phyloP scores from a whole-genome alignment of 1,140 invertebrate species.

The Linepithema humile region DNA sequence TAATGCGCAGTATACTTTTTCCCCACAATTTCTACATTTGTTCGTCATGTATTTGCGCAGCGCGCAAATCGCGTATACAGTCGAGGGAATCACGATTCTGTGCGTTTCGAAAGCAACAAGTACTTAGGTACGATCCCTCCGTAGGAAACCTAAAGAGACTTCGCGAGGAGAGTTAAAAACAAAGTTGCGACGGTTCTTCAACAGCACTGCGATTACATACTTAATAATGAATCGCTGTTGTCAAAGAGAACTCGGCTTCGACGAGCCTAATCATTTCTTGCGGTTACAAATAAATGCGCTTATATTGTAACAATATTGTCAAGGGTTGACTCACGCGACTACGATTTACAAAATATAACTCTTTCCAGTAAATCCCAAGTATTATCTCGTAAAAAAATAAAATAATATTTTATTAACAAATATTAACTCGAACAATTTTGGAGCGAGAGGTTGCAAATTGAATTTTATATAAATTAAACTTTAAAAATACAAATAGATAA shows the following conservation, averaged over 20 bases:
- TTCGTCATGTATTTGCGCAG: neutral
- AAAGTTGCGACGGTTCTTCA: conserved; percentile 65
- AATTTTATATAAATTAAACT: neutral
- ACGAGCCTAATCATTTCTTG: conserved; percentile 34
- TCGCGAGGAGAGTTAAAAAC: conserved; percentile 63
- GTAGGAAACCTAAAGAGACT: conserved; percentile 66
- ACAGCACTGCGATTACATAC: conserved; percentile 51
- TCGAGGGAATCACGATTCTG: conserved; percentile 66
- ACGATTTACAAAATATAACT: neutral
- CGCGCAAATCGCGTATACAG: conserved; percentile 21
- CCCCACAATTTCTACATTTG: neutral
- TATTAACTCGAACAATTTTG: neutral
- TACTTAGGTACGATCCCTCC: conserved; percentile 64
- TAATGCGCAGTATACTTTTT: neutral
- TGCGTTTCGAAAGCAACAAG: conserved; percentile 72
- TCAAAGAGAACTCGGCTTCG: neutral
- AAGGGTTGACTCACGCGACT: neutral
- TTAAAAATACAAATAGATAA: neutral
- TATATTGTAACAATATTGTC: conserved; percentile 42
- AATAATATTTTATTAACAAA: neutral
- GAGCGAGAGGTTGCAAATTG: no score
- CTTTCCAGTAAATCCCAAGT: neutral
- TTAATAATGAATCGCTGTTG: conserved; percentile 63
- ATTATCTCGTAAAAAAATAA: neutral
- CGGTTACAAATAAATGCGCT: conserved; percentile 12